Percentiles rank a stretch among this genome's conserved stretches.
These are phyloP conservation scores for Xiphophorus couchianus DNA, from an alignment of 2,113 vertebrate species.

Conservation along the genomic window DNA sequence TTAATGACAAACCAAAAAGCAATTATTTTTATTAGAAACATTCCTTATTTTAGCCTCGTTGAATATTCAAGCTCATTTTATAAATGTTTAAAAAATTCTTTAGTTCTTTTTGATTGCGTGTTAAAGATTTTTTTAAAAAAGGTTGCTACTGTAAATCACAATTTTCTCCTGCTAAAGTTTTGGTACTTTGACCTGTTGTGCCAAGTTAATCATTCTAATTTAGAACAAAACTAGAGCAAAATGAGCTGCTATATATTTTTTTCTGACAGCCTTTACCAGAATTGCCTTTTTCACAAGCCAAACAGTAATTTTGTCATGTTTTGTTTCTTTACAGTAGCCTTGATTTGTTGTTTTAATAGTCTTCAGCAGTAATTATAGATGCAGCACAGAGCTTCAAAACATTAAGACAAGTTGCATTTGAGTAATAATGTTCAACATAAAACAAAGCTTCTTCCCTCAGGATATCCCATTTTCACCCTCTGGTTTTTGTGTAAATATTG, in stretches of 20 bases:
- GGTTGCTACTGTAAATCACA: slow-evolving; percentile 34
- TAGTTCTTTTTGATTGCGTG: slow-evolving; percentile 10
- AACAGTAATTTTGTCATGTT: slow-evolving; percentile 39
- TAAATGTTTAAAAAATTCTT: background rate
- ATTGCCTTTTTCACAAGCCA: slow-evolving; percentile 34
- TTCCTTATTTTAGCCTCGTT: slow-evolving; percentile 54
- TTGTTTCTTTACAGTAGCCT: slow-evolving; percentile 26
- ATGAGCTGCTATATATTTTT: slow-evolving; percentile 57
- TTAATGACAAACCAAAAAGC: background rate
- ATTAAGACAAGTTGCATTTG: background rate
- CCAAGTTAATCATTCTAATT: slow-evolving; percentile 8
- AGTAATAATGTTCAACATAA: background rate
- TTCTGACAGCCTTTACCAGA: slow-evolving; percentile 35
- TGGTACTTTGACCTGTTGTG: slow-evolving; percentile 3
- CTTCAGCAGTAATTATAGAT: slow-evolving; percentile 14
- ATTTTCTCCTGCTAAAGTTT: background rate
- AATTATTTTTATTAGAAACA: slow-evolving; percentile 27
- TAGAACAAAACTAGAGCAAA: background rate
- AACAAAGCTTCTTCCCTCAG: background rate
- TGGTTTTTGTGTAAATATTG: slow-evolving; percentile 56
- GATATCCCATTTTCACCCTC: slow-evolving; percentile 8
- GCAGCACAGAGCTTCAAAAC: no score
- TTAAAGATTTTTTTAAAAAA: slow-evolving; percentile 12
- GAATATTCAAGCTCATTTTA: slow-evolving; percentile 28
- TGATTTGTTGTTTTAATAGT: slow-evolving; percentile 24